These are phyloP conservation scores for Adelges cooleyi DNA, from an alignment of 1,140 invertebrate genomes.

Conservation along the genomic window DNA sequence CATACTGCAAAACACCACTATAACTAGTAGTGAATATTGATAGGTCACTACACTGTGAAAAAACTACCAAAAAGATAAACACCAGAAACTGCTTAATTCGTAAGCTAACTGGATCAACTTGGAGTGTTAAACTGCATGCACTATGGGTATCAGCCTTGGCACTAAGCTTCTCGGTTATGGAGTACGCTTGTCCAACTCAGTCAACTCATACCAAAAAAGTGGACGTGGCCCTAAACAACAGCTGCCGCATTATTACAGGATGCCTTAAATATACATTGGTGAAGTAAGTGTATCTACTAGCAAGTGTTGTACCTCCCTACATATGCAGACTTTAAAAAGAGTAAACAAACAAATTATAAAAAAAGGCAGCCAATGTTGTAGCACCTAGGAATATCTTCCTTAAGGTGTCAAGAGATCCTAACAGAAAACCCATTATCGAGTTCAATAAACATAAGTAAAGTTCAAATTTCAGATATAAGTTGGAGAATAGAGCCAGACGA, in stretches of 20 bases:
- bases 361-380: no score
- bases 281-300: no score
- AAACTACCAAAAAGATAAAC: conserved; percentile 10
- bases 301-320: background rate
- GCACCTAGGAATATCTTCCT: no score
- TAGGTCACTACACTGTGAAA: conserved; percentile 10
- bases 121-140: background rate
- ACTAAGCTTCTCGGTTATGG: background rate
- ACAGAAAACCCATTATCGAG: no score
- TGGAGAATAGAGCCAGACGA: conserved; percentile 11
- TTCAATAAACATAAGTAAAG: no score
- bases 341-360: no score
- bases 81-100: background rate
- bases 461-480: no score
- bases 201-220: background rate
- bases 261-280: conserved; percentile 12
- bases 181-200: background rate
- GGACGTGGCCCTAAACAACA: conserved; percentile 9
- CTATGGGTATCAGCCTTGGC: conserved; percentile 4
- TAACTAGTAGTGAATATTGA: conserved; percentile 6
- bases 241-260: conserved; percentile 11
- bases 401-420: no score
- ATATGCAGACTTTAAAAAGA: no score
- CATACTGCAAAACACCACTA: conserved; percentile 1
- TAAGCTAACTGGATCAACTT: conserved; percentile 3